Percentiles rank a stretch among this genome's conserved stretches.
These are phyloP conservation scores for Furcula furcula DNA, from an alignment of 2,888 invertebrate species.

Conservation along the genomic window DNA sequence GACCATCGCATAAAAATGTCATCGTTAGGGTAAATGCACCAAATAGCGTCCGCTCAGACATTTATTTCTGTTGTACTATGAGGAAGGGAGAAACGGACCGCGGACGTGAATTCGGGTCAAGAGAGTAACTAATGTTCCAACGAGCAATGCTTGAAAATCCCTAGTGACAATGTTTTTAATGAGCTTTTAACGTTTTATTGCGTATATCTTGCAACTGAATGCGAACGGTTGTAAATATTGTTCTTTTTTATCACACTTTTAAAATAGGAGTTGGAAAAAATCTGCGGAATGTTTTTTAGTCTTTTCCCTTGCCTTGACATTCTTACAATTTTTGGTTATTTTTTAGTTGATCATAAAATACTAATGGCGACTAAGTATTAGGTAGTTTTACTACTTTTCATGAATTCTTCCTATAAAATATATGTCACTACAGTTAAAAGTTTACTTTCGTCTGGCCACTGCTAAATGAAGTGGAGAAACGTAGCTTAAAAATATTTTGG, in stretches of 20 bases:
- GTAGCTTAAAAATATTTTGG: too few relatives aligned
- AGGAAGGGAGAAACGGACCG: slow-evolving; percentile 40
- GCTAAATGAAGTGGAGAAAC: too few relatives aligned
- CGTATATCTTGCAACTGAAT: slow-evolving; percentile 19
- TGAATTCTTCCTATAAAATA: too few relatives aligned
- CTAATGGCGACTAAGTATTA: too few relatives aligned
- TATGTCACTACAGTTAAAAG: too few relatives aligned
- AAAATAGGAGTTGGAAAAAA: slow-evolving; percentile 1
- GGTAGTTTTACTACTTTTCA: too few relatives aligned
- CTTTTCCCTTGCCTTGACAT: too few relatives aligned
- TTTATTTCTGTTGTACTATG: slow-evolving; percentile 47
- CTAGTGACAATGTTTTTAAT: slow-evolving; percentile 33
- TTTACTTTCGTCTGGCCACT: too few relatives aligned
- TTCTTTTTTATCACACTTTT: slow-evolving; percentile 3
- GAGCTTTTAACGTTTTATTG: slow-evolving; percentile 31
- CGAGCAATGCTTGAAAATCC: slow-evolving; percentile 9
- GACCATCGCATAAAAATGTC: slow-evolving; percentile 26
- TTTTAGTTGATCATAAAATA: too few relatives aligned
- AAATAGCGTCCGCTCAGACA: slow-evolving; percentile 24
- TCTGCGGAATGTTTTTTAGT: neutral
- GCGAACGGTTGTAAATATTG: slow-evolving; percentile 10
- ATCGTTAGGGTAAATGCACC: slow-evolving; percentile 24
- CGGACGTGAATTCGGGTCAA: slow-evolving; percentile 34
- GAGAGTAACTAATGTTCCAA: slow-evolving; percentile 5
- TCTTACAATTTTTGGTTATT: too few relatives aligned